Conservation (phyloP, 2,113 vertebrate genomes). For the Mungos mungo region DNA sequence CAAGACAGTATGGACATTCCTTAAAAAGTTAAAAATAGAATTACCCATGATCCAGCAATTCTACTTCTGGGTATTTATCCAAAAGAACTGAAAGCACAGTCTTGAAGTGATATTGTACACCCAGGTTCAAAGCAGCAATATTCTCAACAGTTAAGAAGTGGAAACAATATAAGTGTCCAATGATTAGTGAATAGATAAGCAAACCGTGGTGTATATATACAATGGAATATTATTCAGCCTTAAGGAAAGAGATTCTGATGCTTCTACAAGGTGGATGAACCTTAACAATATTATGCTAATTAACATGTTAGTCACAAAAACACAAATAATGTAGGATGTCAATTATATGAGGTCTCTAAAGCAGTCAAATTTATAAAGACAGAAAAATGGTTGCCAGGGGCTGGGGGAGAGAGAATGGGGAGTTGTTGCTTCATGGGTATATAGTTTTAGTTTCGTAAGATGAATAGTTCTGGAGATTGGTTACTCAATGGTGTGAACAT, state of each 20-base stretch:
- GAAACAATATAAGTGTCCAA: not conserved
- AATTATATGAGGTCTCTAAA: not conserved
- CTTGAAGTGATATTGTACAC: not conserved
- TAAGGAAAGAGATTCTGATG: not conserved
- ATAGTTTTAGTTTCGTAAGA: not conserved
- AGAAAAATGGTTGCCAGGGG: not conserved
- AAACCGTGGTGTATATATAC: not conserved
- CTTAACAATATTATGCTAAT: not conserved
- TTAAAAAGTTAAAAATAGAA: not conserved
- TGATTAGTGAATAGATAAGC: not conserved
- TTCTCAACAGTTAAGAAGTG: not conserved
- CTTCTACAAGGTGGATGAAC: not conserved
- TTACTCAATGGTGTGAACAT: not conserved
- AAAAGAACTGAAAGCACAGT: not conserved
- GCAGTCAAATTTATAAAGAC: not conserved
- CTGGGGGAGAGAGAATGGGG: not conserved
- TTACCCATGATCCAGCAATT: not conserved
- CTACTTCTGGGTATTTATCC: not conserved
- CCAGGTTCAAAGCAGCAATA: not conserved
- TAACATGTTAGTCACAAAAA: not conserved
- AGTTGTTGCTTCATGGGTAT: not conserved
- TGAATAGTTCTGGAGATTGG: not conserved
- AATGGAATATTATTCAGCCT: not conserved
- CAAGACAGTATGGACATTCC: not conserved
- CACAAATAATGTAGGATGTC: not conserved